Evolutionary conservation across 2,113 vertebrate genomes (phyloP), one percentile per base, ranked within the genome.

Genomic region (Sitta europaea): DNA sequence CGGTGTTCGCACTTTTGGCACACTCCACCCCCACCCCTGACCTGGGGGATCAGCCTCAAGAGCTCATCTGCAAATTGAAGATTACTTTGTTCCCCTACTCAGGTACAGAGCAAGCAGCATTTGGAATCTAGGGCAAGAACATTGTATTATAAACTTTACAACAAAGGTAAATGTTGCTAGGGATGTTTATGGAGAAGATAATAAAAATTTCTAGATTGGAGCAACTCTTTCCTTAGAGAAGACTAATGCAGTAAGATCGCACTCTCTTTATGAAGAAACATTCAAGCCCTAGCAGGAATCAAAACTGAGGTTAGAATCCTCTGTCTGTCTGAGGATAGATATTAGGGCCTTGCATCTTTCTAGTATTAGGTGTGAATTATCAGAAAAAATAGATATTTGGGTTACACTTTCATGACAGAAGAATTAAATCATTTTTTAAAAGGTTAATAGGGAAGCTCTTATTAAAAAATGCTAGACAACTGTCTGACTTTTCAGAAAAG

Each of bases 11-110:
- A 38, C 18, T 73, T 83, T 42, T 78, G n/a, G 22, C 35, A 86
- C 29, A 18, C 22, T 76, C 35, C 18, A 19, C 10, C 6, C 11
- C 4, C 10, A 22, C 2, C 3, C 15, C 24, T 2, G 1, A 72
- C 4, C 25, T 25, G 15, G 11, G 72, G 27, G 7, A 11, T 68
- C 54, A 63, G 35, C 13, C 71, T 85, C 31, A 86, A 47, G 31
- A 40, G 6, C 33, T 79, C 22, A 23, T 40, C 27, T 83, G 10
- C 28, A 86, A 91, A 77, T 0, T 54, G 38, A 74, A 58, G 9
- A 35, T 22, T 18, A 54, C 12, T 14, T 50, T 87, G n/a, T 73
- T 45, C 27, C 3, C 12, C 8, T 43, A 11, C 8, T 33, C 17
- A 58, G 63, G 42, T 47, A 71, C 23, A 62, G 21, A 80, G 27